Evolutionary conservation across 2,113 vertebrate species (phyloP).

Genomic region (Euleptes europaea): DNA sequence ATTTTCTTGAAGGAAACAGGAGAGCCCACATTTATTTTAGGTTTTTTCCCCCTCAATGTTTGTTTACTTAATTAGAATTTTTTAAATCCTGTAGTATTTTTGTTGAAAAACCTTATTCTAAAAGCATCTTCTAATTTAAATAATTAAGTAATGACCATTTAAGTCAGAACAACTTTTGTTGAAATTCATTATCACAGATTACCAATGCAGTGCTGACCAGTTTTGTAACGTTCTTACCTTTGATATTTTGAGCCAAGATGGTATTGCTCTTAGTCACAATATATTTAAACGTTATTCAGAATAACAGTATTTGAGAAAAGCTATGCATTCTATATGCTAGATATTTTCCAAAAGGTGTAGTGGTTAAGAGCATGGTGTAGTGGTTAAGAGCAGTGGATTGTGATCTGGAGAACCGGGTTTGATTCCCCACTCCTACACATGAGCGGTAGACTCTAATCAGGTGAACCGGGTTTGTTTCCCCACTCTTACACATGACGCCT

Average conservation of each 20-base stretch:
- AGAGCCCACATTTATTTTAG: neutral
- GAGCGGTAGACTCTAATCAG: too few relatives aligned
- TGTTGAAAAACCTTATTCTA: neutral
- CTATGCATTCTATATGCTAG: neutral
- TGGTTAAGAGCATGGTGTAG: too few relatives aligned
- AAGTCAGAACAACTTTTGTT: neutral
- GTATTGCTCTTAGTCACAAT: neutral
- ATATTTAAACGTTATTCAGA: neutral
- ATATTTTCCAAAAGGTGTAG: rapidly evolving
- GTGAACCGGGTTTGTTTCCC: too few relatives aligned
- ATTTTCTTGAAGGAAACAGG: too few relatives aligned
- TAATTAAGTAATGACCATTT: neutral
- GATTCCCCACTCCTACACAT: too few relatives aligned
- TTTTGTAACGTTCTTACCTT: neutral
- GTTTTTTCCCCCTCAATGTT: neutral
- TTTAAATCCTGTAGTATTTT: neutral
- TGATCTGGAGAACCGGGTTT: too few relatives aligned
- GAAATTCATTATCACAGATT: neutral
- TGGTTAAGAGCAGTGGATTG: too few relatives aligned
- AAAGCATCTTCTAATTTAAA: neutral
- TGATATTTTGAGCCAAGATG: neutral
- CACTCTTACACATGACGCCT: too few relatives aligned
- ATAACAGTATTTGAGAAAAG: neutral
- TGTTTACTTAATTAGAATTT: neutral
- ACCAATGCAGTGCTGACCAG: neutral